Evolutionary conservation across 2,113 vertebrate genomes (phyloP).

Genomic region (Climacteris rufus): DNA sequence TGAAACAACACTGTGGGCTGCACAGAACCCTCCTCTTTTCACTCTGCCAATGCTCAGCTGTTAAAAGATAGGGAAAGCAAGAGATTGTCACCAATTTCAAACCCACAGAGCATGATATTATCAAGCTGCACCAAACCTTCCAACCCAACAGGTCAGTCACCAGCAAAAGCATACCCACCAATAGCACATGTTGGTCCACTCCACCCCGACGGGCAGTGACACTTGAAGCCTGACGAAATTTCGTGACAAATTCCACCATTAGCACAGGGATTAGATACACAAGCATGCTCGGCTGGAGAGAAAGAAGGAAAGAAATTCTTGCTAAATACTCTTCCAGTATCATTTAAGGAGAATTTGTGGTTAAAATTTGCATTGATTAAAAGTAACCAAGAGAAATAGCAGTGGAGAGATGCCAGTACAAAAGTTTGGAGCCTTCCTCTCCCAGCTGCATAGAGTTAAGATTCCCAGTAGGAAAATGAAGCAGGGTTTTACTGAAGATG

Average conservation of each 20-base stretch:
- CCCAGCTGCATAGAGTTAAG: not conserved
- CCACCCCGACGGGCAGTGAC: slow-evolving; percentile 91
- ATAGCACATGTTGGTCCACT: slow-evolving; percentile 90
- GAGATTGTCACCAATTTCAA: not conserved
- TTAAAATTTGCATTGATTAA: not conserved
- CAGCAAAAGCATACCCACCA: slow-evolving; percentile 72
- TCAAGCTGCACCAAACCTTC: not conserved
- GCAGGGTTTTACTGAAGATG: not conserved
- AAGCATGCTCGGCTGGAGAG: slow-evolving; percentile 87
- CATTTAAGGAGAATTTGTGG: not conserved
- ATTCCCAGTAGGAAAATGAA: not conserved
- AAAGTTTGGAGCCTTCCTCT: not conserved
- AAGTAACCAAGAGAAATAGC: not conserved
- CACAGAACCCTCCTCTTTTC: not conserved
- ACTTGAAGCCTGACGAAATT: slow-evolving; percentile 87
- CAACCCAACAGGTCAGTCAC: not conserved
- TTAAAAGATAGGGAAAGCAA: not conserved
- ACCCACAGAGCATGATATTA: not conserved
- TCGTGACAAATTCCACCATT: slow-evolving; percentile 91
- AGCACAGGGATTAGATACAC: slow-evolving; percentile 92
- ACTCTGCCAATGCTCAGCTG: not conserved
- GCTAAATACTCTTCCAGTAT: not conserved
- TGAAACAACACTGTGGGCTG: no score
- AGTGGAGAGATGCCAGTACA: not conserved
- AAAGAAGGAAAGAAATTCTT: not conserved